A percentile compares a stretch with the other conserved stretches of the same genome.
Conservation (phyloP, 2,888 invertebrate species). For the Willowsia nigromaculata region DNA sequence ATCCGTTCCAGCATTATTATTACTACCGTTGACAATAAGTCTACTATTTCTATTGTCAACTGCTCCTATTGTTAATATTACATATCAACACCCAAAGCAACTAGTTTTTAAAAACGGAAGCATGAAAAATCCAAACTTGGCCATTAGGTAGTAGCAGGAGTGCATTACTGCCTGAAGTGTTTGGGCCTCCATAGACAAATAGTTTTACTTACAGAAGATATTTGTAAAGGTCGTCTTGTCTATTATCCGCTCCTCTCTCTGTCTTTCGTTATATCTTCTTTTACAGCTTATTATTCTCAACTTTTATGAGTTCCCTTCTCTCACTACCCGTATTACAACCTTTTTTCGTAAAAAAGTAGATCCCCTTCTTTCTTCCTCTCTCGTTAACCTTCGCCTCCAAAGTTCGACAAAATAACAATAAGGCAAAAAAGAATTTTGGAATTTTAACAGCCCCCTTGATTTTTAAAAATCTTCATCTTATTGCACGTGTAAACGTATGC, state of each 20-base stretch:
- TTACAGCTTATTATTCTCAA: background rate
- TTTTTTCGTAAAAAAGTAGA: background rate
- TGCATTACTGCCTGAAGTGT: background rate
- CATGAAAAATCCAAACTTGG: background rate
- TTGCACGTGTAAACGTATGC: background rate
- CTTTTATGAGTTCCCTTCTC: background rate
- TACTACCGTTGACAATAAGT: background rate
- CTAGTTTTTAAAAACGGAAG: background rate
- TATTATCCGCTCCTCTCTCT: background rate
- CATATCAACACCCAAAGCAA: background rate
- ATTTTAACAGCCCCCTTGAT: background rate
- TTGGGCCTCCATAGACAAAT: background rate
- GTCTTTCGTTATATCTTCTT: background rate
- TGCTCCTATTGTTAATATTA: background rate
- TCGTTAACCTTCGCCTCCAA: slow-evolving; percentile 47
- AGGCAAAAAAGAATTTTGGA: background rate
- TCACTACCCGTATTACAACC: no score
- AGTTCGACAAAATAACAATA: slow-evolving; percentile 33
- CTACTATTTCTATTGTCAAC: background rate
- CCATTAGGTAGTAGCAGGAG: background rate
- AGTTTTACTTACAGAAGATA: background rate
- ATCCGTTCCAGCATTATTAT: background rate
- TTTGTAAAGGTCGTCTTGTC: background rate
- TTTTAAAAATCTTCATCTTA: background rate
- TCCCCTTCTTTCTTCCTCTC: background rate